phyloP scores from a whole-genome alignment of 2,113 vertebrate species.

The Passer montanus region DNA sequence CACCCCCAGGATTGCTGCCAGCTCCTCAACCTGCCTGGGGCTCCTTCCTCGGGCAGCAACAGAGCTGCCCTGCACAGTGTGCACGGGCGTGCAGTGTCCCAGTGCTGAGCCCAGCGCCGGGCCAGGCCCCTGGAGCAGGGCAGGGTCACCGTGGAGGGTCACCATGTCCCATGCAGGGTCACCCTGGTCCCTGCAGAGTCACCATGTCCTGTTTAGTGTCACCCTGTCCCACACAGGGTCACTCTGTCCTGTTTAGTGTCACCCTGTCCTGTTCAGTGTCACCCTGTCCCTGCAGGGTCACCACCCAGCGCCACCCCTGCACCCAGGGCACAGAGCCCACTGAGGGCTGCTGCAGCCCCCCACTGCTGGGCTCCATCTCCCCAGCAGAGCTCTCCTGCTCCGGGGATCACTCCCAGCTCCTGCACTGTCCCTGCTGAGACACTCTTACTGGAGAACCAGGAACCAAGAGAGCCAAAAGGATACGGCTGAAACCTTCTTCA shows the following conservation, averaged over 20 bases:
- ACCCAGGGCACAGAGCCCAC: too few species aligned
- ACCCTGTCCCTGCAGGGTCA: background rate
- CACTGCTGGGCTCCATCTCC: background rate
- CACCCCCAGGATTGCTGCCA: background rate
- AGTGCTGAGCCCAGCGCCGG: background rate
- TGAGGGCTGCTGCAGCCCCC: background rate
- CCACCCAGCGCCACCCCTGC: fast-evolving
- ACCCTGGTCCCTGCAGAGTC: too few species aligned
- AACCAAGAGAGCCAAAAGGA: background rate
- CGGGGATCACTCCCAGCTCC: fast-evolving
- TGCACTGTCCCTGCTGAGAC: background rate
- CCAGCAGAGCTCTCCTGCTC: background rate
- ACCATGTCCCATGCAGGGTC: too few species aligned
- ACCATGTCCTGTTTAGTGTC: too few species aligned
- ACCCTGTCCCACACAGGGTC: too few species aligned
- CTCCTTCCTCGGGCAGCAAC: background rate
- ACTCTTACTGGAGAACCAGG: background rate
- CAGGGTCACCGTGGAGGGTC: too few species aligned
- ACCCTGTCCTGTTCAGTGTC: too few species aligned
- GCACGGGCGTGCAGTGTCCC: fast-evolving
- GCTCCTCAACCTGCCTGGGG: background rate
- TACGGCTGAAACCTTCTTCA: background rate
- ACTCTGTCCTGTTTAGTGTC: too few species aligned
- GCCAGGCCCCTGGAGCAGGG: too few species aligned
- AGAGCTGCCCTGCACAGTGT: background rate